A percentile compares a stretch with the other conserved stretches of the same genome.
Conservation (phyloP, 2,113 vertebrate genomes). For the Osmerus mordax region DNA sequence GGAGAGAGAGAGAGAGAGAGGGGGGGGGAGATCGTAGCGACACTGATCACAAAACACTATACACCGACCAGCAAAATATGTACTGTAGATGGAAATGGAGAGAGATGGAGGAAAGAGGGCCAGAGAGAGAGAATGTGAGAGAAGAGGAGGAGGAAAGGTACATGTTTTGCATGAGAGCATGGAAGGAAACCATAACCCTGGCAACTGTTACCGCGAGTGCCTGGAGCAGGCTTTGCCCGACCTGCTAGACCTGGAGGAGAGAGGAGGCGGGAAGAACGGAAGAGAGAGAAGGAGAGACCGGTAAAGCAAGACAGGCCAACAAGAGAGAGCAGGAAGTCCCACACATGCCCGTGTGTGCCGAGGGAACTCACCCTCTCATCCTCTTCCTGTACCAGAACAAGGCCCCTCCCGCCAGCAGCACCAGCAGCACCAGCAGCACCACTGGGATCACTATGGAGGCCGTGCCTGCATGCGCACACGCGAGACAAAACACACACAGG, state of each 20-base stretch:
- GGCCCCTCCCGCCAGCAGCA: conserved; percentile 74
- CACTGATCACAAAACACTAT: conserved; percentile 52
- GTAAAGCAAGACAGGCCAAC: conserved; percentile 5
- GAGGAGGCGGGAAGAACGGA: conserved; percentile 62
- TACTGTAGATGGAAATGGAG: conserved; percentile 7
- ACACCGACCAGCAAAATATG: conserved; percentile 53
- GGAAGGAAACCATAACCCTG: conserved; percentile 49
- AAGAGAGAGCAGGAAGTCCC: neutral
- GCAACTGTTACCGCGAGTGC: conserved; percentile 71
- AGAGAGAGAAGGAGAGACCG: conserved; percentile 18
- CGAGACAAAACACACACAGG: conserved; percentile 14
- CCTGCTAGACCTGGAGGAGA: conserved; percentile 75
- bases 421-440: conserved; percentile 77
- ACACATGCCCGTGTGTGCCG: neutral
- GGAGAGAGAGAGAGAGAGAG: neutral
- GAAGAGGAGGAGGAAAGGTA: conserved; percentile 14
- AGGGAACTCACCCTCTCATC: conserved; percentile 84
- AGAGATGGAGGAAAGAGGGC: conserved; percentile 30
- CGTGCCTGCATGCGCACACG: conserved; percentile 69
- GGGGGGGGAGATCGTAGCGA: conserved; percentile 29
- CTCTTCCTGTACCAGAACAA: conserved; percentile 88
- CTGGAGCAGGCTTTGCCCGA: conserved; percentile 68
- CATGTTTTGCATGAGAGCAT: conserved; percentile 30
- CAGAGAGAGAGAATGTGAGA: conserved; percentile 5
- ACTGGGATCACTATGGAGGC: conserved; percentile 85